A percentile compares a stretch with the other conserved stretches of the same genome.
Conservation (phyloP, 2,888 invertebrate species). For the Ypsolopha sequella region DNA sequence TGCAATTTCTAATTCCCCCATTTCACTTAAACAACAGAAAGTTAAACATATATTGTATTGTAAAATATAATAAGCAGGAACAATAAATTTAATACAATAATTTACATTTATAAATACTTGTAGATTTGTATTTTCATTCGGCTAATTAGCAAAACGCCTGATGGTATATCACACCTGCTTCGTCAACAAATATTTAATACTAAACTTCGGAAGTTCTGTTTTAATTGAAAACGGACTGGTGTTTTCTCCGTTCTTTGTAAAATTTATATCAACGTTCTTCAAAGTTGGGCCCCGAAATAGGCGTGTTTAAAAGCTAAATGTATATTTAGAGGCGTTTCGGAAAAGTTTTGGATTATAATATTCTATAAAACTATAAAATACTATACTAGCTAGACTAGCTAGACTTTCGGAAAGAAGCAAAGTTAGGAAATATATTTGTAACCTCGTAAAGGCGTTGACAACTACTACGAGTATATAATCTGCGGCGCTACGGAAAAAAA, state of each 20-base stretch:
- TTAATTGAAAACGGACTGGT: constrained; percentile 57
- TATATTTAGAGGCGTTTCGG: neutral
- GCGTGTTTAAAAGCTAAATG: neutral
- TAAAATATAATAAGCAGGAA: no score
- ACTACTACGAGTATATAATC: no score
- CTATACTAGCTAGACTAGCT: no score
- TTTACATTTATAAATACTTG: neutral
- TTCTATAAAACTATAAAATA: no score
- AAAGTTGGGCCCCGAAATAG: neutral
- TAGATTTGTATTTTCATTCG: neutral
- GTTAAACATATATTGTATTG: no score
- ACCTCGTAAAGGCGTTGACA: no score
- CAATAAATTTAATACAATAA: neutral
- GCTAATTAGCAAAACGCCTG: neutral
- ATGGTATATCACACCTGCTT: neutral
- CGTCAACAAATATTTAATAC: neutral
- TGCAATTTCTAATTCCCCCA: no score
- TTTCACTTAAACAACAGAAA: no score
- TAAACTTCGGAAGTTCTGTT: constrained; percentile 30
- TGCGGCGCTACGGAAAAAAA: no score
- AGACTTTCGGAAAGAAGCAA: no score
- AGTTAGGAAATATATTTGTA: no score
- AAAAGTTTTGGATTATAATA: no score
- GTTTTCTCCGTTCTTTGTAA: constrained; percentile 56
- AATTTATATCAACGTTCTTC: constrained; percentile 28